These are phyloP conservation scores for Caenorhabditis sp. DNA, from an alignment of 2,888 invertebrate species.

Conservation along the genomic window DNA sequence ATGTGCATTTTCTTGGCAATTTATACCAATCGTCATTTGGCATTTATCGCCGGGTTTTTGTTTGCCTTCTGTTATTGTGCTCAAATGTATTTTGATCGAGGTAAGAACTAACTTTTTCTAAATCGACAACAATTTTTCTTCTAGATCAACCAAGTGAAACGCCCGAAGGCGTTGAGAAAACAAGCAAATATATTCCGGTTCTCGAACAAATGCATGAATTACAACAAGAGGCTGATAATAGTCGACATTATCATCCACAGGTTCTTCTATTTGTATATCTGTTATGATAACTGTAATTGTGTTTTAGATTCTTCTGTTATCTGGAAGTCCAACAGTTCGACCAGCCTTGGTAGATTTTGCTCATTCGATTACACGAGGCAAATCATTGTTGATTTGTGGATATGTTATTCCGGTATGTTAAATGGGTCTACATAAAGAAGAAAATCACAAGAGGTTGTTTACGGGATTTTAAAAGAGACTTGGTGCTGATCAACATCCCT, in stretches of 20 bases:
- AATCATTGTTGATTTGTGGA: slow-evolving; percentile 52
- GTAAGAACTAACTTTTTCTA: slow-evolving; percentile 3
- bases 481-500: too few species aligned
- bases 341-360: slow-evolving; percentile 62
- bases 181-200: slow-evolving; percentile 20
- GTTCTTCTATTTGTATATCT: background rate
- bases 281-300: background rate
- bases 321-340: slow-evolving; percentile 62
- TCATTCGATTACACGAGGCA: slow-evolving; percentile 56
- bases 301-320: slow-evolving; percentile 52
- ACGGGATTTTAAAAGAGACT: too few species aligned
- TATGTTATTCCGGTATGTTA: slow-evolving; percentile 56
- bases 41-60: slow-evolving; percentile 12
- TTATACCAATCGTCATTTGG: slow-evolving; percentile 25
- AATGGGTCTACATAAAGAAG: too few species aligned
- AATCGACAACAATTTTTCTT: too few species aligned
- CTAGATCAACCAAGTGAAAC: slow-evolving; percentile 6
- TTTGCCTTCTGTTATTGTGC: slow-evolving; percentile 21
- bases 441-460: too few species aligned
- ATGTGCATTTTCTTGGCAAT: slow-evolving; percentile 16
- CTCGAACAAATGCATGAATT: slow-evolving; percentile 36
- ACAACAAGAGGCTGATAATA: slow-evolving; percentile 25
- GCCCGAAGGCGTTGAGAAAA: slow-evolving; percentile 14
- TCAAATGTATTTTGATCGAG: slow-evolving; percentile 15
- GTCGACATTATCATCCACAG: slow-evolving; percentile 33